Base-by-base conservation (phyloP, 2,888 invertebrate genomes). In the Sphinx pinastri region DNA sequence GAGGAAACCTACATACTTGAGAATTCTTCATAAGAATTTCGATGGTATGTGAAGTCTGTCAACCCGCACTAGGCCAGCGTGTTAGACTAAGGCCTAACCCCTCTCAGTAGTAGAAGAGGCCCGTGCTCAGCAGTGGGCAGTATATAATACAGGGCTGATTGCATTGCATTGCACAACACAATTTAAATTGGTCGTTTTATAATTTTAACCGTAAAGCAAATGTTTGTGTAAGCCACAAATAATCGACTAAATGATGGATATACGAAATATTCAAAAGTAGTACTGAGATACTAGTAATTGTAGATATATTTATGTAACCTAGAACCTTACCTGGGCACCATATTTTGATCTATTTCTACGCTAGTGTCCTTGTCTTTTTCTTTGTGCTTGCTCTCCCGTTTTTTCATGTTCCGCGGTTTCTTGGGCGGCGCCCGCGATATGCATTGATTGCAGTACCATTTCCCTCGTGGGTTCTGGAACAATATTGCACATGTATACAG, bases 361-460 rank as follows among this genome's bases (percentile, higher is more conserved):
- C 79, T 81, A 0, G 75, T 75, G 71, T 80, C 79, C 89, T 77
- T 84, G 94, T 95, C 79, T 89, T 78, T 84, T 94, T 95, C 81
- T 84, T 87, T 85, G 47, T 84, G 79, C 57, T 89, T 89, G 75
- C 74, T 83, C 60, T 93, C 92, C 0, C 92, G 76, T 75, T 96
- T 95, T 81, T 94, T 95, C 74, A 95, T 92, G 79, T 95, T 95
- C 51, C 95, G 93, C 75, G 96, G 96, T 82, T 95, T 96, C 83
- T 96, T 96, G 66, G 96, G 95, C 74, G 98, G 98, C 78, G 98
- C 97, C 81, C 98, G 98, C 47, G 97, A 95, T 75, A 97, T 95
- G 90, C 98, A 98, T 76, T 97, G 97, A 16, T 97, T 95, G 90
- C 99, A 99, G 88, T 97, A 97, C 98, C 98, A 98, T 83, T 97